Percentiles rank a stretch among this genome's conserved stretches.
Conservation (phyloP, 2,113 vertebrate species). For the Pteronura brasiliensis region DNA sequence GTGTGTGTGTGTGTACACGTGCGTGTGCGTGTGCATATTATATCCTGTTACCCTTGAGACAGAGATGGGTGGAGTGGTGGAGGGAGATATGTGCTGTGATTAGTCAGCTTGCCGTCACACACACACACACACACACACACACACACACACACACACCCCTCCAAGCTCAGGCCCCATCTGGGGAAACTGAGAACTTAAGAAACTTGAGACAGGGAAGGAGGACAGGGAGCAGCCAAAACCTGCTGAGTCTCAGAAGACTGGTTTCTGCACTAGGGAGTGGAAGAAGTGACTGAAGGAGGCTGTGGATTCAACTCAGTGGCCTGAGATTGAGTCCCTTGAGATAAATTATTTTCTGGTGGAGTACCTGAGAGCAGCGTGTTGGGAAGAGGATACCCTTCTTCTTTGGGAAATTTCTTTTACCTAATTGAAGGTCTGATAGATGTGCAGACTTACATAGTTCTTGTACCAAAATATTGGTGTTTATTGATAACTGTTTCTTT, state of each 20-base stretch:
- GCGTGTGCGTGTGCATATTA: background rate
- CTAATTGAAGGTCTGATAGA: background rate
- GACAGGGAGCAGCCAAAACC: constrained; percentile 25
- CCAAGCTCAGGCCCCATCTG: constrained; percentile 24
- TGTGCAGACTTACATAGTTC: background rate
- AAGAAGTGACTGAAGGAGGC: background rate
- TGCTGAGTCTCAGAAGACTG: constrained; percentile 14
- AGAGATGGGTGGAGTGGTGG: background rate
- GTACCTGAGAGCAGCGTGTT: background rate
- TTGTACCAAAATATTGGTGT: background rate
- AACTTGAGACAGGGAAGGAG: constrained; percentile 50
- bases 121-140: too few relatives aligned
- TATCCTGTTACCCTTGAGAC: constrained; percentile 40
- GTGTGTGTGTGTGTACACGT: background rate
- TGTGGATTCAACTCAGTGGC: background rate
- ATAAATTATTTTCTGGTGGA: background rate
- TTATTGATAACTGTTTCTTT: constrained; percentile 31
- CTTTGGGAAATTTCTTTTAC: background rate
- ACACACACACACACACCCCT: too few relatives aligned
- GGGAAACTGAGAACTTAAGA: constrained; percentile 53
- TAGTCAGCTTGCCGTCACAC: constrained; percentile 34
- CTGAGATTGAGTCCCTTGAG: background rate
- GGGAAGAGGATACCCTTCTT: background rate
- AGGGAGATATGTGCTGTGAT: constrained; percentile 18
- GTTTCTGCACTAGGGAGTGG: background rate